These are phyloP conservation scores for Ceratina calcarata DNA, from an alignment of 1,140 invertebrate genomes.

Conservation along the genomic window DNA sequence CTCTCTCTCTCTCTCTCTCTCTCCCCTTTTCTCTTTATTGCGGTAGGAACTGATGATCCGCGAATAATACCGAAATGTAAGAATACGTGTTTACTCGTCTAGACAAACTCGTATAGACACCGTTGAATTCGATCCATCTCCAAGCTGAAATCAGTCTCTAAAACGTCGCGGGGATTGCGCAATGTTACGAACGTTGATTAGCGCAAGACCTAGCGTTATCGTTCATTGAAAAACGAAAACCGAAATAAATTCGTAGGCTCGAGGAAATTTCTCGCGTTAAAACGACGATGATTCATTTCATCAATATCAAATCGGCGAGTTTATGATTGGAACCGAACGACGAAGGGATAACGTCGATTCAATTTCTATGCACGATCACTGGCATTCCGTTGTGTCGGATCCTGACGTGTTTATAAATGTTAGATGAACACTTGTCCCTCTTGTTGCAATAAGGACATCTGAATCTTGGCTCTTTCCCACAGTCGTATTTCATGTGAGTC, in stretches of 20 bases:
- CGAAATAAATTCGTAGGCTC: not conserved
- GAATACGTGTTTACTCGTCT: no score
- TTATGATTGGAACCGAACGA: not conserved
- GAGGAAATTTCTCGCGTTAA: no score
- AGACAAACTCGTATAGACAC: no score
- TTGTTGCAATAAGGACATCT: conserved; percentile 82
- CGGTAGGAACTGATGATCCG: not conserved
- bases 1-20: not conserved
- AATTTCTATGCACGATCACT: conserved; percentile 69
- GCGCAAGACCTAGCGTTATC: not conserved
- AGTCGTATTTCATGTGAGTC: conserved; percentile 87
- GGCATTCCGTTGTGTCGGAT: conserved; percentile 72
- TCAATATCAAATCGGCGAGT: no score
- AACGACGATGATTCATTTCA: no score
- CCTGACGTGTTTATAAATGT: conserved; percentile 77
- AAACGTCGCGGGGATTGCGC: no score
- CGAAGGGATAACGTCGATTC: not conserved
- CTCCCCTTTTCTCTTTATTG: not conserved
- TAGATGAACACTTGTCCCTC: conserved; percentile 78
- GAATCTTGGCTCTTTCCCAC: conserved; percentile 86
- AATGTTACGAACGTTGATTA: no score
- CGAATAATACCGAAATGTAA: not conserved
- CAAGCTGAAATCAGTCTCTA: no score
- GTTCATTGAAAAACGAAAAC: not conserved
- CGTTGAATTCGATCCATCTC: no score